These are phyloP conservation scores for Lepidochrysops patricia DNA, from an alignment of 2,888 invertebrate genomes.

Conservation along the genomic window DNA sequence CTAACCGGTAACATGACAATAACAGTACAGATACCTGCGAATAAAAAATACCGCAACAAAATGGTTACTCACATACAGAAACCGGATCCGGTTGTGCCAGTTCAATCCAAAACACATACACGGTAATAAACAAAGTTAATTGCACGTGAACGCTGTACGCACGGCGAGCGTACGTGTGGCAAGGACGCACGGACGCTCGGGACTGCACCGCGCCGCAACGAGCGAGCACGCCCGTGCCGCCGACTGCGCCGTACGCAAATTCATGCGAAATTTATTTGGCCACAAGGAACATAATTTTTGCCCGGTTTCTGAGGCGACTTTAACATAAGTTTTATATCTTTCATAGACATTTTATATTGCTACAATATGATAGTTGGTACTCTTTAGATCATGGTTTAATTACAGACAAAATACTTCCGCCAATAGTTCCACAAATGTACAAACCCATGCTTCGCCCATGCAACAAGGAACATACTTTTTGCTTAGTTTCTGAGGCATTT, in stretches of 20 bases:
- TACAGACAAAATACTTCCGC: no score
- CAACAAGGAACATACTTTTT: no score
- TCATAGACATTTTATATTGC: no score
- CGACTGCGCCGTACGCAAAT: background rate
- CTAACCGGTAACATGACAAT: slow-evolving; percentile 9
- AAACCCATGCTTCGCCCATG: no score
- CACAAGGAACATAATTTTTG: background rate
- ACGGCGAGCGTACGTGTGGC: background rate
- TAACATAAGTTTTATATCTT: no score
- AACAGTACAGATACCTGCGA: background rate
- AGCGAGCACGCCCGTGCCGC: background rate
- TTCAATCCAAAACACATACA: slow-evolving; percentile 10
- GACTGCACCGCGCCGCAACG: background rate
- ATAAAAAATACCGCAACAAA: background rate
- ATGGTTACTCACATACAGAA: background rate
- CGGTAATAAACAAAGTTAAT: slow-evolving; percentile 7
- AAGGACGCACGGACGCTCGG: background rate
- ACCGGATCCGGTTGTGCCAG: background rate
- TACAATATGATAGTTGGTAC: no score
- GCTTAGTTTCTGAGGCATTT: no score
- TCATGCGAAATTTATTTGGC: slow-evolving; percentile 4
- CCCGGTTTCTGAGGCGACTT: no score
- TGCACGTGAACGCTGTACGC: background rate
- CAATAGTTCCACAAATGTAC: no score
- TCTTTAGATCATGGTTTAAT: no score